Evolutionary conservation across 2,888 invertebrate genomes (phyloP).

Genomic region (Platerodrilus igneus): DNA sequence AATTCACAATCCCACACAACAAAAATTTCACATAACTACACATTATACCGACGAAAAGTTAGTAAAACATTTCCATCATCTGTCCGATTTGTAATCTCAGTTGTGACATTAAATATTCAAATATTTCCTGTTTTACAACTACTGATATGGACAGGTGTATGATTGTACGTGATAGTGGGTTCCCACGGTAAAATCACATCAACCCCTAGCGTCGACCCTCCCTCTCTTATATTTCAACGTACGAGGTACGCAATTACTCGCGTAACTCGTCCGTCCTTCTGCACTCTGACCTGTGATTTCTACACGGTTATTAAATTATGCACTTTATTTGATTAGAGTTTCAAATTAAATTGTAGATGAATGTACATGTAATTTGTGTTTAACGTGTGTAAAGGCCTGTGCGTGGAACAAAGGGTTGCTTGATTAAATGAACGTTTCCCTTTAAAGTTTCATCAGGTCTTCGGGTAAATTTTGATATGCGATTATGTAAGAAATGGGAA

Average conservation of each 20-base stretch:
- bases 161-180: slow-evolving; percentile 29
- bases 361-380: slow-evolving; percentile 19
- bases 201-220: slow-evolving; percentile 32
- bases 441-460: no score
- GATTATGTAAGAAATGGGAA: no score
- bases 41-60: no score
- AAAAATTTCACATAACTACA: slow-evolving; percentile 18
- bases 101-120: no score
- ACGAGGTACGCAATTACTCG: slow-evolving; percentile 23
- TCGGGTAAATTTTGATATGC: no score
- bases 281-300: slow-evolving; percentile 26
- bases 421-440: no score
- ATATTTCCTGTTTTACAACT: no score
- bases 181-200: slow-evolving; percentile 42
- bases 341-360: slow-evolving; percentile 24
- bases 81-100: slow-evolving; percentile 16
- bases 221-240: slow-evolving; percentile 20
- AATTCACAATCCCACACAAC: slow-evolving; percentile 23
- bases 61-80: slow-evolving; percentile 29
- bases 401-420: slow-evolving; percentile 15
- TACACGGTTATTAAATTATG: slow-evolving; percentile 25
- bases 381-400: slow-evolving; percentile 17
- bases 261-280: slow-evolving; percentile 22
- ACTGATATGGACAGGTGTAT: slow-evolving; percentile 33
- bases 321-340: slow-evolving; percentile 26